Percentiles rank a stretch among this genome's conserved stretches.
Evolutionary conservation across 2,113 vertebrate genomes (phyloP).

Genomic region (Hippocampus comes): DNA sequence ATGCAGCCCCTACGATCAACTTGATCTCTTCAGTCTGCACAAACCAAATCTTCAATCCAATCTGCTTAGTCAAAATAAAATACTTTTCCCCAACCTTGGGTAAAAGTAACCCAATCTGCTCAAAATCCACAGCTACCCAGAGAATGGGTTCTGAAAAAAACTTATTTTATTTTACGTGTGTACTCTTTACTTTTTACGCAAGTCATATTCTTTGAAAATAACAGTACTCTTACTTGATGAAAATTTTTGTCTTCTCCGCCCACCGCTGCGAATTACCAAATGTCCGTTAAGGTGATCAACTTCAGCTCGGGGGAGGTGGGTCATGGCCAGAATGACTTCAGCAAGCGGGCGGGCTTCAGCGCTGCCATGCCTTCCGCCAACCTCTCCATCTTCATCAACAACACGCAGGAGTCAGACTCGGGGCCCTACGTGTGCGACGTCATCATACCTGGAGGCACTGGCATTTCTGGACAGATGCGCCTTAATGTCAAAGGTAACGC

Average conservation of each 20-base stretch:
- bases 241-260: background rate
- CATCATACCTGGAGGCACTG: slow-evolving; percentile 64
- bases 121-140: too few relatives aligned
- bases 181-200: too few relatives aligned
- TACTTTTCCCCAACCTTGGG: too few relatives aligned
- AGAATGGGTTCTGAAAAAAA: too few relatives aligned
- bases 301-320: slow-evolving; percentile 68
- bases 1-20: too few relatives aligned
- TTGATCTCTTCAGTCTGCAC: too few relatives aligned
- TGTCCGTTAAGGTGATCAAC: slow-evolving; percentile 74
- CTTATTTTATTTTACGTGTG: too few relatives aligned
- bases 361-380: slow-evolving; percentile 73
- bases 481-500: slow-evolving; percentile 81
- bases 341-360: slow-evolving; percentile 74
- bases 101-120: too few relatives aligned
- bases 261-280: background rate
- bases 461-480: slow-evolving; percentile 61
- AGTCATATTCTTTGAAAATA: background rate
- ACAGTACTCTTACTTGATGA: background rate
- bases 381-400: slow-evolving; percentile 82
- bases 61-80: too few relatives aligned
- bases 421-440: slow-evolving; percentile 82
- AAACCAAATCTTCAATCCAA: too few relatives aligned
- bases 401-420: slow-evolving; percentile 79
- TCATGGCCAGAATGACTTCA: slow-evolving; percentile 67